These are phyloP conservation scores for Porphyrio hochstetteri DNA, from an alignment of 2,113 vertebrate species.

Conservation along the genomic window DNA sequence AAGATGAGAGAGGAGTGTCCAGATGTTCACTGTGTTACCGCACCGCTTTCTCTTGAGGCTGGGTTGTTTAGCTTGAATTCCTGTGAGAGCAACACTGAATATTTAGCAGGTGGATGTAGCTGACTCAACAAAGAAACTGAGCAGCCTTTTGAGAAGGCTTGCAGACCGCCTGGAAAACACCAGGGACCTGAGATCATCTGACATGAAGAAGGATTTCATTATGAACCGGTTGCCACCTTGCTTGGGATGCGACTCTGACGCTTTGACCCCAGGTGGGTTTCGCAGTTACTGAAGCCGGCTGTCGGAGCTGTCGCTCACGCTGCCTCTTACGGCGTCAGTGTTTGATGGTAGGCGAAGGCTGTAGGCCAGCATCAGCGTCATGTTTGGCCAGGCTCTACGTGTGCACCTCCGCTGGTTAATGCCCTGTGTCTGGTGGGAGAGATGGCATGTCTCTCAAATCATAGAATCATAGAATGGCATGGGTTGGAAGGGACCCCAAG, in stretches of 20 bases:
- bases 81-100: neutral
- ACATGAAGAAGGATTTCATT: constrained; percentile 91
- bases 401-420: neutral
- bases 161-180: constrained; percentile 77
- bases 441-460: accelerated
- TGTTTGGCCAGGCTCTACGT: accelerated
- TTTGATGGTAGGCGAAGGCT: neutral
- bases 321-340: neutral
- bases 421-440: neutral
- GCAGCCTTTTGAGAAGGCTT: constrained; percentile 77
- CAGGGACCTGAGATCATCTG: constrained; percentile 72
- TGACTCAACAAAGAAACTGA: constrained; percentile 57
- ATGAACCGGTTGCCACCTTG: constrained; percentile 83
- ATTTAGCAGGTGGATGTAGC: constrained; percentile 70
- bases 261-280: constrained; percentile 72
- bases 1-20: neutral
- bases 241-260: constrained; percentile 34
- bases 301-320: neutral
- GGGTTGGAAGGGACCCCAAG: too few species aligned
- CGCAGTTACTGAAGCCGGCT: neutral
- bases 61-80: neutral
- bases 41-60: neutral
- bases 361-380: neutral
- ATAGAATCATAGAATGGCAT: too few species aligned
- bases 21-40: neutral